Base-by-base conservation (phyloP, 2,888 invertebrate genomes). In the Sceliomorpha sp. region DNA sequence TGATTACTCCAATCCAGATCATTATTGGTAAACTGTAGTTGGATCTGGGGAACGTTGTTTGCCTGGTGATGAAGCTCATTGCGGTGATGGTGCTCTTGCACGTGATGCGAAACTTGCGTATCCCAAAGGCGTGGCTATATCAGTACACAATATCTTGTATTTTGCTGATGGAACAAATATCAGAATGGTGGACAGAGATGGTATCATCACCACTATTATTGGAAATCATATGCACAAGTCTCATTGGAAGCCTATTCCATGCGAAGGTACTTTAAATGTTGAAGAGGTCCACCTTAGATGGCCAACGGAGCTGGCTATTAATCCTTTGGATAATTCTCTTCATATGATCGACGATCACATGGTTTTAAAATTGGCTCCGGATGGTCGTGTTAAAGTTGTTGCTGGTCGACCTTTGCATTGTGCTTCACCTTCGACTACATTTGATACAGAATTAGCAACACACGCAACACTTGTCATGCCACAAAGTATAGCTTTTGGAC, bases 311-410 rank as follows among this genome's bases (percentile, higher is more conserved):
- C 89, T 99, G 9, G 94, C 98, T 0, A 96, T 98, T 24, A 98
- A 97, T 88, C 98, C 98, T 0, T 89, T 98, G 50, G 98, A 98
- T 85, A 97, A 98, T 86, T 95, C 96, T 0, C 89, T 99, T 17
- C 97, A 98, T 86, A 96, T 99, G 75, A 96, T 99, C 45, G 99
- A 99, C 81, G 97, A 97, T 83, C 98, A 98, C 83, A 96, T 98
- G 95, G 95, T 96, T 44, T 90, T 98, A 8, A 95, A 97, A 83
- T 91, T 98, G 89, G 97, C 98, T 1, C 93, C 95, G 0, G 97
- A 98, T 87, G 95, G 96, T 8, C 91, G 97, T 56, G 95, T 98
- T 0, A 95, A 97, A 78, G 96, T 98, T 0, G 94, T 98, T 9
- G 98, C 98, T 2, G 98, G 98, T 3, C 92, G 96, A 47, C 98